Conservation (phyloP, 2,888 invertebrate genomes). For the Pilophorus perplexus region DNA sequence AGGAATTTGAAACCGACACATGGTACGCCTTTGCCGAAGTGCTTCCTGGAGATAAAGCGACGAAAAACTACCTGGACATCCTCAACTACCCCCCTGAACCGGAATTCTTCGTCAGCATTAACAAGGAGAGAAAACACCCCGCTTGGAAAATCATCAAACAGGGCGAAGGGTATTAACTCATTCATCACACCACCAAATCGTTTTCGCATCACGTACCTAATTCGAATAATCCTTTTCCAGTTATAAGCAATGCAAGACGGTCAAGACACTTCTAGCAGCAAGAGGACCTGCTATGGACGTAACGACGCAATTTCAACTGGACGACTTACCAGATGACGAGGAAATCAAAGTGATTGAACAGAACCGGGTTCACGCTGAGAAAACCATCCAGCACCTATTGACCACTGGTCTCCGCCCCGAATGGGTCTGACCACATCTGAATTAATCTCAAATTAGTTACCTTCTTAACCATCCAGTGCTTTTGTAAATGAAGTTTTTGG, state of each 20-base stretch:
- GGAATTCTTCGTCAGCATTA: slow-evolving; percentile 7
- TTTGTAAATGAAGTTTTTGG: too few relatives aligned
- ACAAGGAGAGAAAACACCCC: slow-evolving; percentile 19
- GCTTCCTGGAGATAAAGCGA: slow-evolving; percentile 40
- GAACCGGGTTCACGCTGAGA: slow-evolving; percentile 12
- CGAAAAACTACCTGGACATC: slow-evolving; percentile 43
- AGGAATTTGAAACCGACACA: slow-evolving; percentile 14
- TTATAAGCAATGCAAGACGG: slow-evolving; percentile 33
- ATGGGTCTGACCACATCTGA: too few relatives aligned
- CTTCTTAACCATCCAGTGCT: too few relatives aligned
- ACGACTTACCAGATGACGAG: slow-evolving; percentile 37
- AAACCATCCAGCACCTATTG: too few relatives aligned
- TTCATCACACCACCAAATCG: too few relatives aligned
- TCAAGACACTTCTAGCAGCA: slow-evolving; percentile 31
- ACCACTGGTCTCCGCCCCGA: too few relatives aligned
- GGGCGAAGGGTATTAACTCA: slow-evolving; percentile 45
- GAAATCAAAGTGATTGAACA: slow-evolving; percentile 30
- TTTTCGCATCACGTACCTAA: too few relatives aligned
- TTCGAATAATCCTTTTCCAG: too few relatives aligned
- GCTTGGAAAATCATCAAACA: slow-evolving; percentile 41
- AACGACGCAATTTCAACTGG: slow-evolving; percentile 33
- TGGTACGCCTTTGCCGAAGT: slow-evolving; percentile 36
- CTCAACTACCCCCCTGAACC: slow-evolving; percentile 20
- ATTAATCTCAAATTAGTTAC: too few relatives aligned
- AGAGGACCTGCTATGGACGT: slow-evolving; percentile 28